A percentile compares a stretch with the other conserved stretches of the same genome.
Conservation (phyloP, 1,140 invertebrate genomes). For the Platyscapa corneri region DNA sequence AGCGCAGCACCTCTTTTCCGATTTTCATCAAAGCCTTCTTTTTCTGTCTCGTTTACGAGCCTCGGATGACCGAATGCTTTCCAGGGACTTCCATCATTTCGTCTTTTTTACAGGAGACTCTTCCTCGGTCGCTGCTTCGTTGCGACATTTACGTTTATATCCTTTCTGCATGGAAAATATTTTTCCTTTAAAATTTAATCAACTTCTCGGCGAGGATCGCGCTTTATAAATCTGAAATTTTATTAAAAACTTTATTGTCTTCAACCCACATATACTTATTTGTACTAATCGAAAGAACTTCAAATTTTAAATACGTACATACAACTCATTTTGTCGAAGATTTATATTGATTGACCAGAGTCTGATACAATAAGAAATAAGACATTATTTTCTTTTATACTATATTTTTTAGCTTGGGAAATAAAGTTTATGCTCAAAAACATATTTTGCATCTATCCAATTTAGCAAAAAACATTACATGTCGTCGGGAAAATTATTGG, state of each 20-base stretch:
- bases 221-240: background rate
- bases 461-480: too few relatives aligned
- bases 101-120: background rate
- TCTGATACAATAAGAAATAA: background rate
- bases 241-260: too few relatives aligned
- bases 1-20: constrained; percentile 23
- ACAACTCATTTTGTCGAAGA: background rate
- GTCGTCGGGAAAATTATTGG: background rate
- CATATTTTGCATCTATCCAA: background rate
- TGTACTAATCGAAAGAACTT: background rate
- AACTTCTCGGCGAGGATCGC: background rate
- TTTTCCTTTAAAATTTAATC: background rate
- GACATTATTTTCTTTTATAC: background rate
- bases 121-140: background rate
- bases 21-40: constrained; percentile 23
- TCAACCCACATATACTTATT: background rate
- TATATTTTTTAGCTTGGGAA: background rate
- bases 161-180: background rate
- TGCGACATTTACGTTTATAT: background rate
- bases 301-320: background rate
- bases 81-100: background rate
- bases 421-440: background rate
- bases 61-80: constrained; percentile 11
- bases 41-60: constrained; percentile 10
- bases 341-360: background rate